Evolutionary conservation across 2,797 vertebrate genomes (phyloP).

Genomic region (Kryptolebias ocellatus): DNA sequence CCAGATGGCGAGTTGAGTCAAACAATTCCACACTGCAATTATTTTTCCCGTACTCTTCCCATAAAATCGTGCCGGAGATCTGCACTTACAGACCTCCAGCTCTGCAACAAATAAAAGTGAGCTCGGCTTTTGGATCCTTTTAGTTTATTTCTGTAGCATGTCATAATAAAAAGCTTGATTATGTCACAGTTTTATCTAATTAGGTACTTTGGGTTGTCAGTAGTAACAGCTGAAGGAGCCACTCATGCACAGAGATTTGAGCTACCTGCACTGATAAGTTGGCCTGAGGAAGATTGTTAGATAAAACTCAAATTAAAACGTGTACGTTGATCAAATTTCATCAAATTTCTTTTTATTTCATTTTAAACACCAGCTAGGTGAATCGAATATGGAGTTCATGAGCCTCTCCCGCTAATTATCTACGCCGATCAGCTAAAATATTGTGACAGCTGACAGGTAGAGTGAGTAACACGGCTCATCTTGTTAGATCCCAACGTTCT

Average conservation of each 20-base stretch:
- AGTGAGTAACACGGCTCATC: neutral
- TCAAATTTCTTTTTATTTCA: constrained; percentile 6
- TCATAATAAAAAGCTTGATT: constrained; percentile 29
- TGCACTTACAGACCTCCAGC: neutral
- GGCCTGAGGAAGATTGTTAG: neutral
- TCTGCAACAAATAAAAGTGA: neutral
- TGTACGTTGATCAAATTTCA: neutral
- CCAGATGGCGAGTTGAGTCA: constrained; percentile 7
- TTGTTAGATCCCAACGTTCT: neutral
- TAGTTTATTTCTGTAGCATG: constrained; percentile 11
- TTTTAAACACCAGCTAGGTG: constrained; percentile 1
- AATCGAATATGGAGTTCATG: neutral
- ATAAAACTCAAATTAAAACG: constrained; percentile 14
- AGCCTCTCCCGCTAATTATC: neutral
- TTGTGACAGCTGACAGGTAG: neutral
- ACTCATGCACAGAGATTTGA: constrained; percentile 36
- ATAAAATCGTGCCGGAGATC: constrained; percentile 9
- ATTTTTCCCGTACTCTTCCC: constrained; percentile 3
- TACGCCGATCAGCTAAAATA: neutral
- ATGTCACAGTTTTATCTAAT: constrained; percentile 45
- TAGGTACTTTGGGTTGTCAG: constrained; percentile 37
- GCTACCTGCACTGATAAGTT: constrained; percentile 26
- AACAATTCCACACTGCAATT: constrained; percentile 12
- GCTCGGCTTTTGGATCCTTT: neutral
- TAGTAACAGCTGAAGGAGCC: constrained; percentile 42